Evolutionary conservation across 92 coral and sea anemone genomes (phyloP).

Genomic region (Porites rus): DNA sequence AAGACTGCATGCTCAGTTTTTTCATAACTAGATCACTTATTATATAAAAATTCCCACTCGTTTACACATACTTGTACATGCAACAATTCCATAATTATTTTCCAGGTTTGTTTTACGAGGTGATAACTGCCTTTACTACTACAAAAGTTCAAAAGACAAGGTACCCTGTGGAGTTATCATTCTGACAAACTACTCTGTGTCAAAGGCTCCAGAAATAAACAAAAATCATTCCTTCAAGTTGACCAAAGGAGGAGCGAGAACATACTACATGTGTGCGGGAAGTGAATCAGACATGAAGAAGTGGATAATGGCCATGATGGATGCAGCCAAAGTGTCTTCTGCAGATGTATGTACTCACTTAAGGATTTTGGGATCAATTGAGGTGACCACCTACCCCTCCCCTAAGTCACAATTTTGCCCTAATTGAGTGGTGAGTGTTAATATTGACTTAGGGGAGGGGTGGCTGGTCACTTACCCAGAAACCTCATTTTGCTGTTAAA

Average conservation of each 20-base stretch:
- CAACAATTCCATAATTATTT: too few relatives aligned
- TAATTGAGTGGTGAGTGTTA: too few relatives aligned
- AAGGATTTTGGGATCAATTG: neutral
- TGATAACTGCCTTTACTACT: slow-evolving; percentile 91
- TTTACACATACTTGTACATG: too few relatives aligned
- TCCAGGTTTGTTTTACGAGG: slow-evolving; percentile 83
- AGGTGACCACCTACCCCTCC: neutral
- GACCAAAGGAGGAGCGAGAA: slow-evolving; percentile 93
- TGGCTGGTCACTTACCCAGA: too few relatives aligned
- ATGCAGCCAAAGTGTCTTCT: slow-evolving; percentile 74
- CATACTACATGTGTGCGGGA: slow-evolving; percentile 80
- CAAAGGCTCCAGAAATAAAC: slow-evolving; percentile 86
- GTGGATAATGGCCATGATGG: slow-evolving; percentile 89
- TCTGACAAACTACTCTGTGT: slow-evolving; percentile 81
- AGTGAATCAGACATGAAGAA: slow-evolving; percentile 80
- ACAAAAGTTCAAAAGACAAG: slow-evolving; percentile 81
- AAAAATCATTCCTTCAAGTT: slow-evolving; percentile 85
- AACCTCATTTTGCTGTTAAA: too few relatives aligned
- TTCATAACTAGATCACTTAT: too few relatives aligned
- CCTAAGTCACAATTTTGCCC: too few relatives aligned
- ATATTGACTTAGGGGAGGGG: too few relatives aligned
- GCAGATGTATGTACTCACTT: slow-evolving; percentile 17
- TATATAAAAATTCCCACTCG: too few relatives aligned
- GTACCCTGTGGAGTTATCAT: slow-evolving; percentile 90
- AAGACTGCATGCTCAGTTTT: too few relatives aligned